Evolutionary conservation across 2,797 vertebrate genomes (phyloP), one percentile per base, ranked within the genome.

Genomic region (Myotis vivesi): DNA sequence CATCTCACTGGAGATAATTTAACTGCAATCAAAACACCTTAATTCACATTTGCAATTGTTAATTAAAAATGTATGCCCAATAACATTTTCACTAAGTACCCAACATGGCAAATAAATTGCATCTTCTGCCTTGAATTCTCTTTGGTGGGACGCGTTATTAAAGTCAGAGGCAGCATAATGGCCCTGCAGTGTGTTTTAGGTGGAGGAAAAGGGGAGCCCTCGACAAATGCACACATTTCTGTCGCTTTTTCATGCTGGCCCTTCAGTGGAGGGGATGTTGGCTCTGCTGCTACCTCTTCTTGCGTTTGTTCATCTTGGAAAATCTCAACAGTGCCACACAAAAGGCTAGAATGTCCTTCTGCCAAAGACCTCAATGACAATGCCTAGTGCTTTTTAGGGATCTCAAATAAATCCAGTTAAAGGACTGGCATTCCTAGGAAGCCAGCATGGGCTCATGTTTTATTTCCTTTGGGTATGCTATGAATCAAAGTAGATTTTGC

Each of bases 71-170:
- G 30, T 66, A 62, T 15, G 20, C 44, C 79, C 71, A 57, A 57
- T 69, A 91, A 88, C 44, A 20, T 95, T 92, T 96, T 91, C 19
- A 49, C 93, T 85, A 95, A 93, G 85, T 81, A 81, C 44, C 51
- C 25, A 8, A 85, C 89, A 84, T 86, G 57, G 59, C 80, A 92
- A 89, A 91, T 80, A 84, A 89, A 89, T 92, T 76, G 49, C n/a
- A 72, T 89, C 93, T 93, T 91, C 84, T 2, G 2, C 59, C 57
- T 79, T 62, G 46, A 89, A 83, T 91, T 95, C 87, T 82, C 87
- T 93, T 85, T 0, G 0, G 83, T 88, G 49, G 41, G 57, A 68
- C 30, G 75, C 51, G 55, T 84, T 80, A 55, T 96, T 92, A 66
- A 85, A 92, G 53, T 41, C 41, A 81, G 71, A 72, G 88, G 57